These are phyloP conservation scores for Hermatobates lingyangjiaoensis DNA, from an alignment of 1,140 invertebrate genomes.

Conservation along the genomic window DNA sequence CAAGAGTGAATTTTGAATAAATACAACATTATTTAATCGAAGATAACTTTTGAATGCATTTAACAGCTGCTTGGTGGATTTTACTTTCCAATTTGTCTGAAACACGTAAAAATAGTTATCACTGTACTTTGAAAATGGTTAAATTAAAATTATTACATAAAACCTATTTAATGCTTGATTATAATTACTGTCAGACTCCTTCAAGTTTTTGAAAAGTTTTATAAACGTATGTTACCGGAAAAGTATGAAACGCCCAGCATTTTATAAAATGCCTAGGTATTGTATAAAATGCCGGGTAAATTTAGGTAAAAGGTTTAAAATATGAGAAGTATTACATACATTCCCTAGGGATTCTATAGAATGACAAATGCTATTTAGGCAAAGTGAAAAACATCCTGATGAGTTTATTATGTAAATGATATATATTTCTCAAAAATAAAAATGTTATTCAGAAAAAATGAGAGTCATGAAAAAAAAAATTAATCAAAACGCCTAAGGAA, in stretches of 20 bases:
- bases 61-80: constrained; percentile 56
- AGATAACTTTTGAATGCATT: constrained; percentile 22
- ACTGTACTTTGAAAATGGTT: constrained; percentile 3
- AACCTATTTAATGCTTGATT: constrained; percentile 1
- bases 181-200: neutral
- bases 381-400: too few species aligned
- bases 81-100: constrained; percentile 57
- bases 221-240: neutral
- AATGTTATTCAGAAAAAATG: too few species aligned
- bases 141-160: constrained; percentile 7
- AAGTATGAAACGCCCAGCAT: neutral
- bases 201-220: neutral
- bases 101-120: constrained; percentile 23
- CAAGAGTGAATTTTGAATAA: neutral
- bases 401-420: too few species aligned
- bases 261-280: neutral
- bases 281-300: too few species aligned
- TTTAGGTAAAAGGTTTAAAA: too few species aligned
- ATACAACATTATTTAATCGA: neutral
- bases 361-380: too few species aligned
- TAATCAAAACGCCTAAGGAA: too few species aligned
- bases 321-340: too few species aligned
- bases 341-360: too few species aligned
- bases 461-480: too few species aligned
- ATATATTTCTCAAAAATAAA: too few species aligned